Conservation (phyloP, 2,797 vertebrate genomes). For the Anableps anableps region DNA sequence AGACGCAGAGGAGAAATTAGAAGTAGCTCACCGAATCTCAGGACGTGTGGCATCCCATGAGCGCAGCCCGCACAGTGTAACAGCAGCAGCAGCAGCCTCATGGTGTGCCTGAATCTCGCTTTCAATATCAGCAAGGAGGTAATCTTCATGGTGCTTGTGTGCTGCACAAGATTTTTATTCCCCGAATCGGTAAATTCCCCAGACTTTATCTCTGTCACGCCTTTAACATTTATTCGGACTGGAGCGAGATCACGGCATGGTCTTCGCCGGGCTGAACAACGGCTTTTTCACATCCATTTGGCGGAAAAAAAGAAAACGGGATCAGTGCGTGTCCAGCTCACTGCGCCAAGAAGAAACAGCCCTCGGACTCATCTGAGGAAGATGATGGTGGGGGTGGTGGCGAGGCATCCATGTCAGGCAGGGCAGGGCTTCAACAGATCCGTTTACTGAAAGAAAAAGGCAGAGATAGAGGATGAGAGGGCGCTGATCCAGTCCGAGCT, state of each 20-base stretch:
- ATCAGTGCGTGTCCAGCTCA: slow-evolving; percentile 92
- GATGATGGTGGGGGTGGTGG: slow-evolving; percentile 71
- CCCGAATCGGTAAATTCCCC: slow-evolving; percentile 83
- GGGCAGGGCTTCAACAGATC: slow-evolving; percentile 88
- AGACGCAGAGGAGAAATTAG: not conserved
- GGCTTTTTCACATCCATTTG: slow-evolving; percentile 88
- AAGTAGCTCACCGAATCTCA: slow-evolving; percentile 94
- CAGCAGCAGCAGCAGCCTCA: slow-evolving; percentile 89
- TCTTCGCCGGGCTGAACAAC: slow-evolving; percentile 83
- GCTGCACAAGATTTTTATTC: slow-evolving; percentile 77
- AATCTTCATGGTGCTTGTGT: slow-evolving; percentile 93
- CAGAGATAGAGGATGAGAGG: slow-evolving; percentile 52
- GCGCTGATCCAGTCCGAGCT: slow-evolving; percentile 70
- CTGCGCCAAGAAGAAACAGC: slow-evolving; percentile 92
- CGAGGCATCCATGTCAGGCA: slow-evolving; percentile 93
- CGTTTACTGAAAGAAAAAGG: slow-evolving; percentile 86
- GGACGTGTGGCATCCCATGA: slow-evolving; percentile 95
- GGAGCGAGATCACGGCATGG: slow-evolving; percentile 92
- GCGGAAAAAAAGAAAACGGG: slow-evolving; percentile 42
- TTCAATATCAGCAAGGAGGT: slow-evolving; percentile 86
- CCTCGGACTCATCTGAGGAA: slow-evolving; percentile 87
- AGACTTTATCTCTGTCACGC: slow-evolving; percentile 68
- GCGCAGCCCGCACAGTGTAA: slow-evolving; percentile 91
- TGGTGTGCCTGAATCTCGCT: slow-evolving; percentile 87
- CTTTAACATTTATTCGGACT: slow-evolving; percentile 79